Evolutionary conservation across 2,888 invertebrate species (phyloP).

Genomic region (Callyntrura sp.): DNA sequence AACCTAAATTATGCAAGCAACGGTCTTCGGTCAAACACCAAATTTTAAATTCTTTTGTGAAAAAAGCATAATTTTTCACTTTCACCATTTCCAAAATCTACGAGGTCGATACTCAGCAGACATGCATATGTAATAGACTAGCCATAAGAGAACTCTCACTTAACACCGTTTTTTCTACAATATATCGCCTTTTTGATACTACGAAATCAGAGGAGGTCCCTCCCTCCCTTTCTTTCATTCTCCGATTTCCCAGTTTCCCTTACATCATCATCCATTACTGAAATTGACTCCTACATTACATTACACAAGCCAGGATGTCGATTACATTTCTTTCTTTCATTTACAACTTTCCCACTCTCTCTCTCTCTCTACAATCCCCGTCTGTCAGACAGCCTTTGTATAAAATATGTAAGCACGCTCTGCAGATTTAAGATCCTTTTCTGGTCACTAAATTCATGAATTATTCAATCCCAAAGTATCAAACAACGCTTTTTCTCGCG

Average conservation of each 20-base stretch:
- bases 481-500: conserved; percentile 1
- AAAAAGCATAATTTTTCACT: no score
- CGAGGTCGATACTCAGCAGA: no score
- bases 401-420: neutral
- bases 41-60: no score
- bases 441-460: conserved; percentile 58
- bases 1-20: no score
- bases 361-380: neutral
- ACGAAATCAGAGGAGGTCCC: neutral
- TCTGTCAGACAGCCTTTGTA: conserved; percentile 21
- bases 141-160: conserved; percentile 11
- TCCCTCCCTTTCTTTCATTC: neutral
- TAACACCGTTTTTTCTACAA: neutral
- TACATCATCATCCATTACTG: conserved; percentile 23
- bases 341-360: no score
- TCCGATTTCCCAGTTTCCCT: neutral
- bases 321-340: neutral
- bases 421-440: conserved; percentile 37
- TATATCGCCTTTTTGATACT: neutral
- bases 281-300: conserved; percentile 36
- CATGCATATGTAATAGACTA: no score
- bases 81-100: no score
- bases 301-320: neutral
- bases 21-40: no score
- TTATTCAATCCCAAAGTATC: conserved; percentile 48